phyloP scores from a whole-genome alignment of 2,888 invertebrate genomes.

The Drosophila austrosaltans region DNA sequence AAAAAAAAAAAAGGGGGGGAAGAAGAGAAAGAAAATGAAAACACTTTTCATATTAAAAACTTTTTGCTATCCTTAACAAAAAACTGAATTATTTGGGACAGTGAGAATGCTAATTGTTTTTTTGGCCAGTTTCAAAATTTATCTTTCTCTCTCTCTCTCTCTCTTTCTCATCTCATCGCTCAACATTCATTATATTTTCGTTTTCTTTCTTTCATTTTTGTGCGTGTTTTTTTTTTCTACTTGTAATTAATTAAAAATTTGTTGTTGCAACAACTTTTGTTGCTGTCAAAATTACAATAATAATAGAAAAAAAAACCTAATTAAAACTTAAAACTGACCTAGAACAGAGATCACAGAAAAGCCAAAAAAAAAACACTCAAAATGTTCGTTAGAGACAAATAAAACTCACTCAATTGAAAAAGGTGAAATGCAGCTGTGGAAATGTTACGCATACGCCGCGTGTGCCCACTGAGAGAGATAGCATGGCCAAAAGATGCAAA shows the following conservation, averaged over 20 bases:
- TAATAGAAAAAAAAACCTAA: conserved; percentile 59
- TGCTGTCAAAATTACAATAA: conserved; percentile 53
- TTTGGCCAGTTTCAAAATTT: conserved; percentile 28
- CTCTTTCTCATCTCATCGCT: background rate
- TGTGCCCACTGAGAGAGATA: conserved; percentile 39
- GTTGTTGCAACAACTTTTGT: conserved; percentile 46
- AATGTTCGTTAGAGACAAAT: background rate
- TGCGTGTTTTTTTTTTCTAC: conserved; percentile 54
- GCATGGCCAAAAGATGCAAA: background rate
- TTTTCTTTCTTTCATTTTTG: background rate
- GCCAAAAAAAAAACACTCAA: conserved; percentile 43
- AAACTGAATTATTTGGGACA: conserved; percentile 53
- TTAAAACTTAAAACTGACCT: conserved; percentile 73
- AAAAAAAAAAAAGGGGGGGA: background rate
- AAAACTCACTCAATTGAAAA: conserved; percentile 39
- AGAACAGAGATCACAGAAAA: conserved; percentile 63
- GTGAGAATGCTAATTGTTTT: conserved; percentile 15
- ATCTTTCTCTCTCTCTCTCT: conserved; percentile 15
- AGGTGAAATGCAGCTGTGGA: conserved; percentile 53
- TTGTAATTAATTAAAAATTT: conserved; percentile 76
- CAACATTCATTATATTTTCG: conserved; percentile 4
- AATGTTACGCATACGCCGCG: conserved; percentile 77
- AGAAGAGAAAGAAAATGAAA: conserved; percentile 36
- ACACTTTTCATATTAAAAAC: conserved; percentile 74
- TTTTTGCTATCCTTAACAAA: conserved; percentile 59